phyloP scores from a whole-genome alignment of 2,113 vertebrate genomes.

The Sinosuthora webbiana region DNA sequence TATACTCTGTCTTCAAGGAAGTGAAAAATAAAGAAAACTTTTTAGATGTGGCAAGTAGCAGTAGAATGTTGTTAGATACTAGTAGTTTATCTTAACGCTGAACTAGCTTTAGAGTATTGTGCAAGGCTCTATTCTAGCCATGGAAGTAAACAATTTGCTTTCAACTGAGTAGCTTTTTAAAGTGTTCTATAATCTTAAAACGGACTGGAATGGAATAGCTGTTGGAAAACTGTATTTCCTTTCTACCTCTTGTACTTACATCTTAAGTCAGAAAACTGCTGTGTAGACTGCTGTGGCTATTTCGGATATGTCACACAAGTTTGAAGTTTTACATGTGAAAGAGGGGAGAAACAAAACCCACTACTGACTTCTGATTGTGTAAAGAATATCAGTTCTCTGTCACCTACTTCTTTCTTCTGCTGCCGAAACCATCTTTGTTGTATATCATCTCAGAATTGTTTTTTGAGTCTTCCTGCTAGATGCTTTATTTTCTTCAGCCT shows the following conservation, averaged over 20 bases:
- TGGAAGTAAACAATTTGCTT: background rate
- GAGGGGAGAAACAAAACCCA: background rate
- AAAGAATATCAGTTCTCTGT: background rate
- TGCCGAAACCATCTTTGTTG: background rate
- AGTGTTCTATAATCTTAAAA: background rate
- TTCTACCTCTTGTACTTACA: background rate
- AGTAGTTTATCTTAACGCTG: background rate
- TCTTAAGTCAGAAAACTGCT: background rate
- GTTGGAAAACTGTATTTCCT: background rate
- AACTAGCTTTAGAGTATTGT: background rate
- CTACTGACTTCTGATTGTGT: background rate
- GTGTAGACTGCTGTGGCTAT: background rate
- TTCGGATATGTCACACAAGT: background rate
- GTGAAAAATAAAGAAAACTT: background rate
- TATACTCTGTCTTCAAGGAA: background rate
- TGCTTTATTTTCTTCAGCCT: background rate
- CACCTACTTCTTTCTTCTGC: background rate
- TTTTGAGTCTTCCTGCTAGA: background rate
- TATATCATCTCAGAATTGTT: background rate
- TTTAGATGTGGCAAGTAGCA: background rate
- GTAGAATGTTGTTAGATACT: background rate
- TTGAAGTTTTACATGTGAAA: background rate
- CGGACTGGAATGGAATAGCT: background rate
- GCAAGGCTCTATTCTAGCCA: background rate
- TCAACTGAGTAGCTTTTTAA: background rate